Conservation (phyloP, 2,888 invertebrate species). For the Cerceris rybyensis region DNA sequence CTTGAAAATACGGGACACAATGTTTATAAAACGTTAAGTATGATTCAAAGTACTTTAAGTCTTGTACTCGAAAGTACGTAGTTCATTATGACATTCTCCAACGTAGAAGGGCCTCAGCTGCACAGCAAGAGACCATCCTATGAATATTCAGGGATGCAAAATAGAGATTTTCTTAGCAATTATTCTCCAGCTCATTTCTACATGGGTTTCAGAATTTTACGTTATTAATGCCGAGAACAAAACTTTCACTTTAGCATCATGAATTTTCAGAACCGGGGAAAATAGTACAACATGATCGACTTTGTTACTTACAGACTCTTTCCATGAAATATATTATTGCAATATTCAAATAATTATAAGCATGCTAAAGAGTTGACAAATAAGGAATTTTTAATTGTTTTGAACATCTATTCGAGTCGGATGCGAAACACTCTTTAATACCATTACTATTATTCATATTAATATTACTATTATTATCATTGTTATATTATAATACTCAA, state of each 20-base stretch:
- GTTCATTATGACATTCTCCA: slow-evolving; percentile 24
- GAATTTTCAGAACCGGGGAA: no score
- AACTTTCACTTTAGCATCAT: neutral
- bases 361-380: no score
- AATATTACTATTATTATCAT: no score
- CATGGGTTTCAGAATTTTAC: neutral
- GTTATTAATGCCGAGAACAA: neutral
- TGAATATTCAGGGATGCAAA: slow-evolving; percentile 48
- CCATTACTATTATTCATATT: no score
- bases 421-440: no score
- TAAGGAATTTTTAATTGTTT: no score
- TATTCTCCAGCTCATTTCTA: slow-evolving; percentile 9
- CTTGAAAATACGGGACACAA: neutral
- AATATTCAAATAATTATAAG: no score
- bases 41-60: neutral
- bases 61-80: slow-evolving; percentile 5
- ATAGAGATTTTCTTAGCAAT: slow-evolving; percentile 17
- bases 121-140: slow-evolving; percentile 34
- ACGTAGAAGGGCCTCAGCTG: slow-evolving; percentile 11
- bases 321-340: no score
- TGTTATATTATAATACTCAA: no score
- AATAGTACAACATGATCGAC: no score
- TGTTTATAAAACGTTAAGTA: neutral
- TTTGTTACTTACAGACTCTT: no score
- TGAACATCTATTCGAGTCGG: no score